These are phyloP conservation scores for Odontophorus gujanensis DNA, from an alignment of 2,113 vertebrate species.

Conservation along the genomic window DNA sequence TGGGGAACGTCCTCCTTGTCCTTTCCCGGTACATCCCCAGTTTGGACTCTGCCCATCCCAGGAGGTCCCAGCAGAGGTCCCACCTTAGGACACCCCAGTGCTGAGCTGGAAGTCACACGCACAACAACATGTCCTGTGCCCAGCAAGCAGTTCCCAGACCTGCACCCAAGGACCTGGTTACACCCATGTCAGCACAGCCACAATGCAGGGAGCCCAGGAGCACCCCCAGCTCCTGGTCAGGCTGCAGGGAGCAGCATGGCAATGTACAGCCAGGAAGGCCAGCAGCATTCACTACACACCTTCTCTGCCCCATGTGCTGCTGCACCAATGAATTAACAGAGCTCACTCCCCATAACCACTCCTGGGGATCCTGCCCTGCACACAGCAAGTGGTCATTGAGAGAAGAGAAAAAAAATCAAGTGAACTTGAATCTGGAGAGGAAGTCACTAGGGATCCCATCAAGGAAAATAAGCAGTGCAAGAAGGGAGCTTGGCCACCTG, in stretches of 20 bases:
- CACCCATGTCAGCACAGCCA: fast-evolving
- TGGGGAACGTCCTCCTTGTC: slow-evolving; percentile 20
- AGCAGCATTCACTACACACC: not conserved
- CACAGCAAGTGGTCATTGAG: not conserved
- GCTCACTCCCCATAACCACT: not conserved
- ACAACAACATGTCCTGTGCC: fast-evolving
- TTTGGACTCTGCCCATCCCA: not conserved
- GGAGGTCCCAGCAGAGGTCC: not conserved
- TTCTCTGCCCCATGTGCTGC: not conserved
- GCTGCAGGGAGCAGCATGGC: not conserved
- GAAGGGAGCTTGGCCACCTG: too few species aligned
- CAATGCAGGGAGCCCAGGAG: not conserved
- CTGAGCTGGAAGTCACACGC: not conserved
- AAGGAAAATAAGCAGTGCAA: not conserved
- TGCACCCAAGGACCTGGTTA: not conserved
- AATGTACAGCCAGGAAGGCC: not conserved
- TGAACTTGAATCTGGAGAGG: not conserved
- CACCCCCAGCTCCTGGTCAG: not conserved
- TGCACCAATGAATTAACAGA: not conserved
- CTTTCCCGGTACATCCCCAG: not conserved
- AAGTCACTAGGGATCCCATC: not conserved
- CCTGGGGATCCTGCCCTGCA: not conserved
- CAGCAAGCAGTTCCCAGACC: not conserved
- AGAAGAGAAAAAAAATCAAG: not conserved
- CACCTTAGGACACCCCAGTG: not conserved